These are phyloP conservation scores for Tigriopus californicus DNA, from an alignment of 2,888 invertebrate species.

Conservation along the genomic window DNA sequence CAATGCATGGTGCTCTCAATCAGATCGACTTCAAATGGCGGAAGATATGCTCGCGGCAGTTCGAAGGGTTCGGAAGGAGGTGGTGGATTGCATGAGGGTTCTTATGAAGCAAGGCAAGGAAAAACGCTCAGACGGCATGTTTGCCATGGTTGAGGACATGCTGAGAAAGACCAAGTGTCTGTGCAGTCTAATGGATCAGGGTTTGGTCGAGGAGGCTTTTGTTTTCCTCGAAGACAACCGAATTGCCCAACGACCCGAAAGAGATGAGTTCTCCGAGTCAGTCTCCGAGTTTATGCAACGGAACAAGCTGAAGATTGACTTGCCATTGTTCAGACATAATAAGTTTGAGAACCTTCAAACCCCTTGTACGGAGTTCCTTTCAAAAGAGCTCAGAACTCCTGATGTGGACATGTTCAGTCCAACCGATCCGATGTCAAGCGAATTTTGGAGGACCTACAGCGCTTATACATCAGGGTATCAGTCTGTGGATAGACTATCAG, in stretches of 20 bases:
- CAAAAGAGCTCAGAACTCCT: constrained; percentile 14
- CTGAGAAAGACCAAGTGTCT: constrained; percentile 36
- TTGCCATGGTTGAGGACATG: constrained; percentile 56
- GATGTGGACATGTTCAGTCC: constrained; percentile 9
- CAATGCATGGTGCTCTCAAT: constrained; percentile 8
- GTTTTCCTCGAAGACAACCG: constrained; percentile 55
- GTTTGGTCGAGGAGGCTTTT: constrained; percentile 63
- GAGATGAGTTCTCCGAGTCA: constrained; percentile 13
- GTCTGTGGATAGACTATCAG: constrained; percentile 11
- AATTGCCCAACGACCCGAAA: constrained; percentile 15
- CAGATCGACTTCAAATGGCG: constrained; percentile 10
- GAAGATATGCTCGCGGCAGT: constrained; percentile 12
- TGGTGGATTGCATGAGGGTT: constrained; percentile 54
- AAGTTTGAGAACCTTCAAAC: constrained; percentile 3
- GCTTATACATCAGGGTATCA: constrained; percentile 12
- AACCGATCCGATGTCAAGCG: neutral
- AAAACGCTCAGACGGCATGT: constrained; percentile 50
- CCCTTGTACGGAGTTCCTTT: constrained; percentile 10
- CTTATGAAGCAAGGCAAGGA: constrained; percentile 52
- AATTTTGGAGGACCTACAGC: constrained; percentile 5
- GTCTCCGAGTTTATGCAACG: constrained; percentile 14
- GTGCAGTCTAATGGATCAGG: constrained; percentile 37
- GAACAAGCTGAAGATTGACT: constrained; percentile 13
- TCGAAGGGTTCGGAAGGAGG: constrained; percentile 51
- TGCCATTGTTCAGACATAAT: neutral